Percentiles rank a stretch among this genome's conserved stretches.
These are phyloP conservation scores for Entomyzon cyanotis DNA, from an alignment of 2,113 vertebrate genomes.

Conservation along the genomic window DNA sequence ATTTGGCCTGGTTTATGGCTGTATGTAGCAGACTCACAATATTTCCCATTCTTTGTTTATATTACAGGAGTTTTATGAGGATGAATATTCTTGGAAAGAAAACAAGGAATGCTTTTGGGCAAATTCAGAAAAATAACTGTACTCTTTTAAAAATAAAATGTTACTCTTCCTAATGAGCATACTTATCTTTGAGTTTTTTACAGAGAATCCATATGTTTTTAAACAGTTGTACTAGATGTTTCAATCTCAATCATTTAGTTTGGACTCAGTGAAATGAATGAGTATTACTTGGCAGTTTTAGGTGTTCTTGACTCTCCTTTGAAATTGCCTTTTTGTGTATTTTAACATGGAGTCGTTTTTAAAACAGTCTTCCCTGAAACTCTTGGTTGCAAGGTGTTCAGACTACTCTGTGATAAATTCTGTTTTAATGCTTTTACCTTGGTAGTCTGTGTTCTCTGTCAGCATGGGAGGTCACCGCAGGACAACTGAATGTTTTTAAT, in stretches of 20 bases:
- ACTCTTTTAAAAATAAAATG: neutral
- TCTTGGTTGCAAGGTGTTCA: neutral
- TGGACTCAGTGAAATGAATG: neutral
- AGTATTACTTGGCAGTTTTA: neutral
- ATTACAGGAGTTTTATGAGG: slow-evolving; percentile 9
- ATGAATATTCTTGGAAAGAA: slow-evolving; percentile 18
- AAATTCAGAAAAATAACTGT: neutral
- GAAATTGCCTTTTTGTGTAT: neutral
- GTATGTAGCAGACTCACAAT: neutral
- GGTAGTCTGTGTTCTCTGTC: neutral
- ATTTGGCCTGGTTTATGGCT: neutral
- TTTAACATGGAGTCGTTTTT: neutral
- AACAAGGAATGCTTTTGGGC: slow-evolving; percentile 31
- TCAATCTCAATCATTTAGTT: neutral
- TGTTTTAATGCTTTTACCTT: neutral
- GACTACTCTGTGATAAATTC: neutral
- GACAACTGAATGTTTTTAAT: neutral
- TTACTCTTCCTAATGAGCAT: neutral
- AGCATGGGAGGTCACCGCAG: neutral
- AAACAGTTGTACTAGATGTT: neutral
- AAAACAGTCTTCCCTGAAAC: neutral
- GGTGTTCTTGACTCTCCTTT: neutral
- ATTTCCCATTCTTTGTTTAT: neutral
- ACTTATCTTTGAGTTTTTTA: neutral
- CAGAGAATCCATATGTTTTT: neutral